Base-by-base conservation (phyloP, 2,797 vertebrate genomes). In the Mormyrus proboscirostris region DNA sequence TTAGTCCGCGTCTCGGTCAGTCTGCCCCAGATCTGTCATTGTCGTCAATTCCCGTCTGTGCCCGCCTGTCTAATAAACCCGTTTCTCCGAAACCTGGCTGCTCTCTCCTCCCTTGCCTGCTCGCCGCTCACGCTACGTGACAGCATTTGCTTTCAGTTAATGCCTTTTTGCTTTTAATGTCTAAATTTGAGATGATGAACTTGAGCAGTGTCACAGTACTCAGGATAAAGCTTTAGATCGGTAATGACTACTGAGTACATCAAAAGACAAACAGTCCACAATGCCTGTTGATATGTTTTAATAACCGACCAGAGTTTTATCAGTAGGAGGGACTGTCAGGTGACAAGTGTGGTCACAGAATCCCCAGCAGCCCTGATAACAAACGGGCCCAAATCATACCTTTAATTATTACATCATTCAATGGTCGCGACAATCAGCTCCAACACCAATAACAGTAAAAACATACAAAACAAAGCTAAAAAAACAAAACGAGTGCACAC, bases 351-450 rank as follows among this genome's bases (percentile, higher is more conserved):
- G 12, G 3, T 38, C 38, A 47, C 76, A 82, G 76, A 82, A 82
- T 9, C 41, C 41, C 76, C 41, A 82, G 41, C 19, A 82, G 38
- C 16, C 19, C 76, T 82, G 76, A 47, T 41, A 44, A 73, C 4
- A 19, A 82, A 14, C 8, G 76, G 29, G 69, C 33, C 69, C 10
- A 73, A 73, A 29, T 14, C 76, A 82, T 82, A 44, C 38, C 41
- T 95, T 96, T 96, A 95, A 96, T 96, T 93, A 94, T 95, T 93
- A 94, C 93, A 93, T 94, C 94, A 94, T 94, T 92, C 93, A 93
- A 91, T 92, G 92, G 94, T 95, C 91, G 92, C 94, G 92, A 94
- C 94, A 95, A 93, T 94, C 91, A 90, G 91, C 93, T 92, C 92
- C 93, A 89, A 92, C 90, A 90, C 65, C 92, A 91, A 89, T 92